Evolutionary conservation across 1,140 invertebrate species (phyloP), one percentile per base, ranked within the genome.

Genomic region (Megathymus violae): DNA sequence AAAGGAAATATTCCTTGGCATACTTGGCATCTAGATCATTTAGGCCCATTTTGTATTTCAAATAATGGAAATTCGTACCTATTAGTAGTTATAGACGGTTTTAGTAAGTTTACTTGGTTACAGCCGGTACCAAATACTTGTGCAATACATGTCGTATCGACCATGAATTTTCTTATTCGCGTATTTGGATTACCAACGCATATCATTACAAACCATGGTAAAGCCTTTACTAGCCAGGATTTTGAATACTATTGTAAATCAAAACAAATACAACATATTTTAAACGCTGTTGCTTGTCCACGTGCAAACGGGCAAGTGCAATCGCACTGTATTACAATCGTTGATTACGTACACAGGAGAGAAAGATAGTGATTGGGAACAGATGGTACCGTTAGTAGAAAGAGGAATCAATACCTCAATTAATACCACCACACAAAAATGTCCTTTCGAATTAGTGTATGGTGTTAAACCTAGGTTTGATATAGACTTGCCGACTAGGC

Each of bases 241-340:
- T 54, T 54, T 15, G 14, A 54, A 41, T 13, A 41, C n/a, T 54
- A 27, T 13, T 43, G 38, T 54, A 16, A 27, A 0, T 22, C 38
- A 6, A 25, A 25, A n/a, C 38, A 54, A 54, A 43, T 54, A 0
- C 19, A 15, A n/a, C 51, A 54, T 4, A 54, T 54, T 27, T 14
- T 54, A 4, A 54, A 54, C 11, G 51, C 51, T 11, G 51, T 54
- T 16, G 36, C 51, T 27, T 54, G 38, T n/a, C n/a, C n/a, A n/a
- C n/a, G n/a, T n/a, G n/a, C n/a, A n/a, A n/a, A n/a, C n/a, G n/a
- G n/a, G n/a, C n/a, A 17, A 19, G 4, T 54, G 14, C 16, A 54
- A 54, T 25, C 22, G 38, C 3, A 54, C 51, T 0, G 15, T 54
- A 0, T 9, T 54, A 10, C 19, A 54, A 11, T 40, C 51, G 5